Evolutionary conservation across 2,888 invertebrate species (phyloP).

Genomic region (Drosophila bunnanda): DNA sequence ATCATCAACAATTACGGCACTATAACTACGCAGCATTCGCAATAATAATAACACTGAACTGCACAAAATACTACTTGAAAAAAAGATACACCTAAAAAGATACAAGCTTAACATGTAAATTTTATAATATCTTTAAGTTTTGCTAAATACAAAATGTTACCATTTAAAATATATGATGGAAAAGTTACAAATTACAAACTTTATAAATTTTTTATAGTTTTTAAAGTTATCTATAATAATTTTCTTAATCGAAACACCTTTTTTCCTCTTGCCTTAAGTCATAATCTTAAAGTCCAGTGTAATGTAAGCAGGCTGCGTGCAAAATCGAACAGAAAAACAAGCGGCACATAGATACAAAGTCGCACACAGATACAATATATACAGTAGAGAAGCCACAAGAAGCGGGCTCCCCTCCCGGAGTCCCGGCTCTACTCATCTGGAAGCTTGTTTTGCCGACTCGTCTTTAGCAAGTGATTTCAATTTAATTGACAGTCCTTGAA

Average conservation of each 20-base stretch:
- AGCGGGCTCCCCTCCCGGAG: slow-evolving; percentile 10
- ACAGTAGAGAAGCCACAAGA: slow-evolving; percentile 16
- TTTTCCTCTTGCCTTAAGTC: rapidly evolving
- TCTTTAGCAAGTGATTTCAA: slow-evolving; percentile 80
- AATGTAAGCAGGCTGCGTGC: slow-evolving; percentile 59
- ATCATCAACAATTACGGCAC: slow-evolving; percentile 58
- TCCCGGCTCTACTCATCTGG: slow-evolving; percentile 43
- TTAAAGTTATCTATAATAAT: too few species aligned
- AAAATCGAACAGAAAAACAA: slow-evolving; percentile 45
- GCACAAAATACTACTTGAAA: background rate
- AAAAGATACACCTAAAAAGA: background rate
- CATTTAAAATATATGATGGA: background rate
- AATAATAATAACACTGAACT: slow-evolving; percentile 22
- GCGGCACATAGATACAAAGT: slow-evolving; percentile 33
- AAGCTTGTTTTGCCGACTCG: slow-evolving; percentile 66
- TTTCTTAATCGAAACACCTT: background rate
- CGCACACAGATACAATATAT: background rate
- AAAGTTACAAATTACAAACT: background rate
- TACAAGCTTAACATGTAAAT: too few species aligned
- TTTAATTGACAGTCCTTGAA: slow-evolving; percentile 83
- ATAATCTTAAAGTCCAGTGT: background rate
- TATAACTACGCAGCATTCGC: slow-evolving; percentile 74
- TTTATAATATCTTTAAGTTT: too few species aligned
- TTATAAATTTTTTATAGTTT: too few species aligned
- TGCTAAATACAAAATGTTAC: too few species aligned